phyloP scores from a whole-genome alignment of 2,113 vertebrate genomes.

The Toxotes jaculatrix region DNA sequence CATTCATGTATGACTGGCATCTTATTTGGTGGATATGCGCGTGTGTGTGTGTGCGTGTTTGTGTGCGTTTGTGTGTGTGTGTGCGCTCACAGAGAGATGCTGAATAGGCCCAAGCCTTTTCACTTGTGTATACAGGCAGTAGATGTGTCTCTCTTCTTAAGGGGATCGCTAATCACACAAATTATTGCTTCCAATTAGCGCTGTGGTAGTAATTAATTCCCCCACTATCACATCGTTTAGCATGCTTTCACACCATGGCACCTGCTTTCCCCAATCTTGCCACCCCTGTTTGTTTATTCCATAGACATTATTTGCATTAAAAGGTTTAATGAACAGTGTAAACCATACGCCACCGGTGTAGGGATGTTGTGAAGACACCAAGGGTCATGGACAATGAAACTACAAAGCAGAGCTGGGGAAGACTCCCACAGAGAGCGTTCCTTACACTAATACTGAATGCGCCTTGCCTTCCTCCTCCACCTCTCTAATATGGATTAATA shows the following conservation, averaged over 20 bases:
- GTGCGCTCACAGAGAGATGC: not conserved
- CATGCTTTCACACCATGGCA: conserved; percentile 96
- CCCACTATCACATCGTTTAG: conserved; percentile 99
- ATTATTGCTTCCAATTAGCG: conserved; percentile 99
- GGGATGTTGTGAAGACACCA: conserved; percentile 79
- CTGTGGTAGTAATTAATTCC: conserved; percentile 99
- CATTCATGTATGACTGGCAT: not conserved
- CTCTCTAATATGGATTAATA: conserved; percentile 93
- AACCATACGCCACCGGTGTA: conserved; percentile 85
- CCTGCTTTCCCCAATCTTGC: conserved; percentile 88
- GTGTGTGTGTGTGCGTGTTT: conserved; percentile 46
- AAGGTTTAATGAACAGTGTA: conserved; percentile 93
- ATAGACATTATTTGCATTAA: conserved; percentile 97
- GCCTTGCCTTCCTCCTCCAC: conserved; percentile 61
- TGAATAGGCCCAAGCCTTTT: conserved; percentile 5
- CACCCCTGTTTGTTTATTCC: conserved; percentile 93
- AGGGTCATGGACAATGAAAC: conserved; percentile 84
- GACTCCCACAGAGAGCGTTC: conserved; percentile 79
- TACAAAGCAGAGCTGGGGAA: conserved; percentile 83
- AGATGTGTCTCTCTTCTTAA: conserved; percentile 96
- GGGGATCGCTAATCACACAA: conserved; percentile 99
- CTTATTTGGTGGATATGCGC: conserved; percentile 14
- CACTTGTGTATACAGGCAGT: conserved; percentile 86
- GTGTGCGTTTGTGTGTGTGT: conserved; percentile 39
- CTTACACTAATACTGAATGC: conserved; percentile 76